Percentiles rank a stretch among this genome's conserved stretches.
These are phyloP conservation scores for Gopherus flavomarginatus DNA, from an alignment of 2,113 vertebrate species.

Conservation along the genomic window DNA sequence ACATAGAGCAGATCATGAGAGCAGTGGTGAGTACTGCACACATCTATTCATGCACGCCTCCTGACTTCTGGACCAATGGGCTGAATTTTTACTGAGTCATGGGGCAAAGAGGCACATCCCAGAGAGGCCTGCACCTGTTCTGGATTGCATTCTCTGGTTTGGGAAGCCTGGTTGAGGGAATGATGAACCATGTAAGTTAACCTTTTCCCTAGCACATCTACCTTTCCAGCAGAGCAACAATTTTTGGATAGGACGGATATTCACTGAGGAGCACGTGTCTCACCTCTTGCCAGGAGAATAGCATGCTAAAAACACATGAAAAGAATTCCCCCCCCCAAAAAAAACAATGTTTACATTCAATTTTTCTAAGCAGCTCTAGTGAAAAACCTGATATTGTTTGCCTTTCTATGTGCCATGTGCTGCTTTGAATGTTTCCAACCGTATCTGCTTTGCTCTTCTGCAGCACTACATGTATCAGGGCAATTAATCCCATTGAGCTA, in stretches of 20 bases:
- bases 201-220: neutral
- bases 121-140: neutral
- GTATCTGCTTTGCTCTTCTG: neutral
- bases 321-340: neutral
- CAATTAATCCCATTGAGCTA: neutral
- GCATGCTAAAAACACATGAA: accelerated
- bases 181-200: neutral
- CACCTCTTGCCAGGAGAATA: neutral
- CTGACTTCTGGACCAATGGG: neutral
- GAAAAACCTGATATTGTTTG: neutral
- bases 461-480: neutral
- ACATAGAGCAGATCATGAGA: neutral
- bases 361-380: neutral
- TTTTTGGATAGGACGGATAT: neutral
- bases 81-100: neutral
- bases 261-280: neutral
- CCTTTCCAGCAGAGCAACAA: neutral
- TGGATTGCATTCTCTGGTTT: neutral
- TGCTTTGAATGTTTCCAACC: neutral
- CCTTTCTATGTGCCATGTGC: neutral
- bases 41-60: neutral
- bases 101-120: neutral
- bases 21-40: neutral
- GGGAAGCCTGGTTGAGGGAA: neutral
- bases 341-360: neutral